Percentiles rank a stretch among this genome's conserved stretches.
Evolutionary conservation across 2,797 vertebrate species (phyloP).

Genomic region (Hemibagrus guttatus): DNA sequence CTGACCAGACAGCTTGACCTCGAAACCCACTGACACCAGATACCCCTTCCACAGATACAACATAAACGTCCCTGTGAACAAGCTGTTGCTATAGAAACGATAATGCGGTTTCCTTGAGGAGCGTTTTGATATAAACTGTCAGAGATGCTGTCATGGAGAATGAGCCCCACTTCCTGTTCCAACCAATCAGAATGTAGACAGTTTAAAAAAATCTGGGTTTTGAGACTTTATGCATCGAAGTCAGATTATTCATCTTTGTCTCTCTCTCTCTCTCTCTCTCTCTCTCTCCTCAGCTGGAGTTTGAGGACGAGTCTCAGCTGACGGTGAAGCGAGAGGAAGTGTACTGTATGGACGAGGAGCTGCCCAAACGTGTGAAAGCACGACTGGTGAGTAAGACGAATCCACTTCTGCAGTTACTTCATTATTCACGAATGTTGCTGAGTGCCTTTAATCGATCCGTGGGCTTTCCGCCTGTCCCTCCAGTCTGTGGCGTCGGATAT

Average conservation of each 20-base stretch:
- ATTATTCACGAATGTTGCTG: background rate
- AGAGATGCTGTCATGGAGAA: too few relatives aligned
- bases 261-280: background rate
- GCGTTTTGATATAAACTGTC: too few relatives aligned
- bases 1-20: too few relatives aligned
- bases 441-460: background rate
- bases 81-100: too few relatives aligned
- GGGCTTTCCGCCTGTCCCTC: background rate
- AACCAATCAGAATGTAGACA: too few relatives aligned
- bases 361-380: constrained; percentile 94
- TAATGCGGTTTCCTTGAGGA: too few relatives aligned
- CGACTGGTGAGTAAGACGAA: constrained; percentile 79
- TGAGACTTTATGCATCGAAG: too few relatives aligned
- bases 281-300: constrained; percentile 82
- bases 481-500: constrained; percentile 97
- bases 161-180: too few relatives aligned
- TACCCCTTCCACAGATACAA: too few relatives aligned
- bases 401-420: background rate
- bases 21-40: too few relatives aligned
- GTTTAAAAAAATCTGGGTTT: too few relatives aligned
- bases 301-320: constrained; percentile 93
- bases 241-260: background rate
- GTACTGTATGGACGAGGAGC: constrained; percentile 92
- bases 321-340: constrained; percentile 92
- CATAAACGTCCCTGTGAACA: too few relatives aligned